Evolutionary conservation across 2,888 invertebrate genomes (phyloP).

Genomic region (Dynastes tityus): DNA sequence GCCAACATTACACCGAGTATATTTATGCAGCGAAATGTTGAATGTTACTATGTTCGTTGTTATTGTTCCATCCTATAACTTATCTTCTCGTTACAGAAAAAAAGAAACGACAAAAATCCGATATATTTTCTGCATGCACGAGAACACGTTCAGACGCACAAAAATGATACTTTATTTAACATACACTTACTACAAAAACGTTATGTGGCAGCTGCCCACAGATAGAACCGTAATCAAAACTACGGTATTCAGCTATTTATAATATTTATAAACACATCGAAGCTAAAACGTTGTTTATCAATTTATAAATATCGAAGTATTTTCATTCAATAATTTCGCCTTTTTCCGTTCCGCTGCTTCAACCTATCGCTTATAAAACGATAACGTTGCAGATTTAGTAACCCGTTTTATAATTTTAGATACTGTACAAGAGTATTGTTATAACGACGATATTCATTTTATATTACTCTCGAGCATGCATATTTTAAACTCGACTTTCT

Average conservation of each 20-base stretch:
- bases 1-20: conserved; percentile 64
- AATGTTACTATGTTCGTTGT: conserved; percentile 52
- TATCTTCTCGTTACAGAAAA: conserved; percentile 29
- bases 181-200: conserved; percentile 35
- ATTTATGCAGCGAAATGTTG: conserved; percentile 49
- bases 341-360: conserved; percentile 40
- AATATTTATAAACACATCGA: conserved; percentile 51
- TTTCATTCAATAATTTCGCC: conserved; percentile 52
- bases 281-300: conserved; percentile 52
- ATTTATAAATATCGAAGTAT: conserved; percentile 53
- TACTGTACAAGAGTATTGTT: neutral
- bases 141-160: conserved; percentile 42
- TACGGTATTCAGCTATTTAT: conserved; percentile 51
- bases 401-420: conserved; percentile 16
- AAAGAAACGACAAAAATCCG: conserved; percentile 38
- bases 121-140: conserved; percentile 45
- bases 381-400: neutral
- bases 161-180: conserved; percentile 39
- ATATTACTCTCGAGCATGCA: neutral
- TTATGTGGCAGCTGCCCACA: conserved; percentile 36
- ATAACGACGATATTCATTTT: neutral
- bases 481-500: no score
- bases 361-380: conserved; percentile 17
- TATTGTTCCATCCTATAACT: conserved; percentile 42
- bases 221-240: conserved; percentile 45